phyloP scores from a whole-genome alignment of 2,113 vertebrate species.

The Tragulus kanchil region DNA sequence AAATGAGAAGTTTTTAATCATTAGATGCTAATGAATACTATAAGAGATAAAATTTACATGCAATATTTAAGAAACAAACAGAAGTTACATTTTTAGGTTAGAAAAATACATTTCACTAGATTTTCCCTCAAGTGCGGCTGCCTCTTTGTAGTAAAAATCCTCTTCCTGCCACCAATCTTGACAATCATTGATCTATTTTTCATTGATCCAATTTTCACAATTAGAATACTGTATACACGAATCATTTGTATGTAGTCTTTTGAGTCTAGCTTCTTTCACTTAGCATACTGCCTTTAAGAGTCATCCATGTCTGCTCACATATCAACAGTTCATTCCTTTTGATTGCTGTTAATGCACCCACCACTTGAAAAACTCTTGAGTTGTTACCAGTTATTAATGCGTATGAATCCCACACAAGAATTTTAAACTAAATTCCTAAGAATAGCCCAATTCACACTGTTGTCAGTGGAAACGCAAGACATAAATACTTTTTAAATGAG shows the following conservation, averaged over 20 bases:
- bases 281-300: background rate
- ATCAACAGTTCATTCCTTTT: background rate
- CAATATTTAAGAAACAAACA: background rate
- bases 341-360: background rate
- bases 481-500: background rate
- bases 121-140: background rate
- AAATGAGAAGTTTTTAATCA: background rate
- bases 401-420: background rate
- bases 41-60: background rate
- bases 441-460: background rate
- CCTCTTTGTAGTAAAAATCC: background rate
- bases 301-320: background rate
- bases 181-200: background rate
- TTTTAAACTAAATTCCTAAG: conserved; percentile 18
- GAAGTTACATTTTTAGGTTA: background rate
- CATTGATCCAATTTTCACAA: background rate
- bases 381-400: background rate
- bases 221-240: background rate
- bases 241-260: background rate
- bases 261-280: background rate
- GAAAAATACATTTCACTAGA: background rate
- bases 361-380: background rate
- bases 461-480: conserved; percentile 16
- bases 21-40: background rate
- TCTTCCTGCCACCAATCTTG: background rate